phyloP scores from a whole-genome alignment of 1,140 invertebrate species.

The Harlomillsia oculata region DNA sequence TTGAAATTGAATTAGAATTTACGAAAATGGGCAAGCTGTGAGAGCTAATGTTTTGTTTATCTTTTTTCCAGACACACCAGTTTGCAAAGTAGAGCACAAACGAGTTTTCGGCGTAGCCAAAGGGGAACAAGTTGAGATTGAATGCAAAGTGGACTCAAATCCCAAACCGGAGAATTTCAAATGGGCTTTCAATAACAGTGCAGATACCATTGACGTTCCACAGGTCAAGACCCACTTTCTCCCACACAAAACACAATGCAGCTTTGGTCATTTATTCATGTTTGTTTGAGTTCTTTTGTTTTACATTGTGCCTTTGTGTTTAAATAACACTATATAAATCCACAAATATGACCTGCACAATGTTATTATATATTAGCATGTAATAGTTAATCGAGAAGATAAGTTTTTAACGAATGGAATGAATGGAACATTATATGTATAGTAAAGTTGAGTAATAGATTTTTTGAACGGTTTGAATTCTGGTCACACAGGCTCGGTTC shows the following conservation, averaged over 20 bases:
- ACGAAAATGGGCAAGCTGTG: no score
- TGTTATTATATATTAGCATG: no score
- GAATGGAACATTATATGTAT: not conserved
- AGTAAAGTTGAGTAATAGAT: not conserved
- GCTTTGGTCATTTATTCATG: not conserved
- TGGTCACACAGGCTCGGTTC: constrained; percentile 36
- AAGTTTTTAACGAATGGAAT: not conserved
- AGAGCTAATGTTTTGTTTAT: not conserved
- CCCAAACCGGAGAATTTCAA: constrained; percentile 70
- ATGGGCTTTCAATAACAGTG: constrained; percentile 83
- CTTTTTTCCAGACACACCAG: constrained; percentile 62
- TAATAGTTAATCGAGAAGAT: no score
- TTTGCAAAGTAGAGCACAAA: constrained; percentile 67
- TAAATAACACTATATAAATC: no score
- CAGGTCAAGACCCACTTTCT: no score
- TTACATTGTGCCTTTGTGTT: no score
- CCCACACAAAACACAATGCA: not conserved
- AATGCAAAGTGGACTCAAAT: constrained; percentile 77
- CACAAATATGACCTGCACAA: no score
- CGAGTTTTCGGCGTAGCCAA: constrained; percentile 72
- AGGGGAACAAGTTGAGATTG: constrained; percentile 65
- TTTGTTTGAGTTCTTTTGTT: no score
- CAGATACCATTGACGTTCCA: constrained; percentile 64
- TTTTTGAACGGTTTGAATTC: not conserved
- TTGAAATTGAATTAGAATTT: not conserved